Percentiles rank a stretch among this genome's conserved stretches.
Conservation (phyloP, 2,888 invertebrate species). For the Temnothorax ravouxi region DNA sequence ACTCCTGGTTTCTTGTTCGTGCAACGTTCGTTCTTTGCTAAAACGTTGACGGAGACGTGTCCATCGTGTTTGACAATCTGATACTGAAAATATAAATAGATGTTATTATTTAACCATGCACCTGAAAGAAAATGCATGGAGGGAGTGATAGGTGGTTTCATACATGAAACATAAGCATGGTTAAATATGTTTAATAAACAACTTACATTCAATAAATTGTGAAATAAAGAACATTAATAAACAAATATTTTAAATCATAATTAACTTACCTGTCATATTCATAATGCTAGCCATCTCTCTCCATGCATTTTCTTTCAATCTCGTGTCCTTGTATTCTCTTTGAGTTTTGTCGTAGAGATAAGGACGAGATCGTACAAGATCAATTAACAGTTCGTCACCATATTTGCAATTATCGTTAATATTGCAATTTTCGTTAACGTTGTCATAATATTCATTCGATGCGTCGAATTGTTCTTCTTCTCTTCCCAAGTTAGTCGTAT, state of each 20-base stretch:
- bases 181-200: conserved; percentile 5
- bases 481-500: background rate
- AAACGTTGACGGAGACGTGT: background rate
- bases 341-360: conserved; percentile 1
- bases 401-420: background rate
- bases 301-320: conserved; percentile 20
- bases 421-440: background rate
- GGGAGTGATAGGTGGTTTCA: background rate
- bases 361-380: background rate
- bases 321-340: background rate
- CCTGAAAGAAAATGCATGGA: background rate
- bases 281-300: background rate
- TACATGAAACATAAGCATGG: background rate
- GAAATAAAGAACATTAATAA: background rate
- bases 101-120: background rate
- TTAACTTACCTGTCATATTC: conserved; percentile 22
- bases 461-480: background rate
- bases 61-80: conserved; percentile 8
- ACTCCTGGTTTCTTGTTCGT: background rate
- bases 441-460: background rate
- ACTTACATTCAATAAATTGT: background rate
- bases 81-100: conserved; percentile 11
- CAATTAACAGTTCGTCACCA: background rate
- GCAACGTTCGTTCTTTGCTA: background rate
- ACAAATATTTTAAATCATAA: conserved; percentile 10